These are phyloP conservation scores for Drosophila elegans DNA, from an alignment of 1,140 invertebrate genomes.

Conservation along the genomic window DNA sequence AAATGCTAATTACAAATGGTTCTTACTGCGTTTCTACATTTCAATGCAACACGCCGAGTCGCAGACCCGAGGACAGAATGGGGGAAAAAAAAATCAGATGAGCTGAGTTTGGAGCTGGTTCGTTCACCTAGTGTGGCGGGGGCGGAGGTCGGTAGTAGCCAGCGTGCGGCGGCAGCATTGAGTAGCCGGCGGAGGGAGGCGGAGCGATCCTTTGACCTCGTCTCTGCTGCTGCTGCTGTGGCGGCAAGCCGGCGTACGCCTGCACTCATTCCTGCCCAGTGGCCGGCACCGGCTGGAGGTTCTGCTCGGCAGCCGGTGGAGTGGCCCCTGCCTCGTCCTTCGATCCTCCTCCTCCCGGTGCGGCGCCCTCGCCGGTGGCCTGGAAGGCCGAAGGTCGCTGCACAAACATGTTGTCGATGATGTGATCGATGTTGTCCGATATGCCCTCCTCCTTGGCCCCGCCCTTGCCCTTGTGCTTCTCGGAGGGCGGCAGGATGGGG, in stretches of 20 bases:
- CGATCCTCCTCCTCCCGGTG: slow-evolving; percentile 4
- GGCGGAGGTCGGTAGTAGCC: slow-evolving; percentile 62
- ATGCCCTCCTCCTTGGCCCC: slow-evolving; percentile 56
- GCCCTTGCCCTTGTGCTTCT: slow-evolving; percentile 67
- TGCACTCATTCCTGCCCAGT: slow-evolving; percentile 77
- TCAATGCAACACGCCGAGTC: slow-evolving; percentile 38
- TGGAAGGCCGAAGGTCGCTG: slow-evolving; percentile 85
- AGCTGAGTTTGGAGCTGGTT: slow-evolving; percentile 22
- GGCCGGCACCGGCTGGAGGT: slow-evolving; percentile 60
- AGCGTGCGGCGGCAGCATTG: slow-evolving; percentile 63
- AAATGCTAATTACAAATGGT: slow-evolving; percentile 53
- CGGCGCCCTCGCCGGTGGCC: slow-evolving; percentile 34
- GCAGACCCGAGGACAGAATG: slow-evolving; percentile 41
- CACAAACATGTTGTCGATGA: slow-evolving; percentile 88
- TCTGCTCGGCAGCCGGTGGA: slow-evolving; percentile 44
- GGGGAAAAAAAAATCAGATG: slow-evolving; percentile 30
- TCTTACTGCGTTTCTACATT: slow-evolving; percentile 38
- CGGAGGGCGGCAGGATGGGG: slow-evolving; percentile 85
- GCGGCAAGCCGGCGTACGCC: slow-evolving; percentile 54
- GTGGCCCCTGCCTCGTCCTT: slow-evolving; percentile 41
- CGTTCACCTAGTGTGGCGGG: slow-evolving; percentile 47
- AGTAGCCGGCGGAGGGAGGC: slow-evolving; percentile 36
- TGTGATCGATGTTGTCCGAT: slow-evolving; percentile 87
- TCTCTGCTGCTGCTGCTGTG: slow-evolving; percentile 40
- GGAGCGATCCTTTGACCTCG: slow-evolving; percentile 28